phyloP scores from a whole-genome alignment of 2,888 invertebrate species.

The Tetrapedia diversipes region DNA sequence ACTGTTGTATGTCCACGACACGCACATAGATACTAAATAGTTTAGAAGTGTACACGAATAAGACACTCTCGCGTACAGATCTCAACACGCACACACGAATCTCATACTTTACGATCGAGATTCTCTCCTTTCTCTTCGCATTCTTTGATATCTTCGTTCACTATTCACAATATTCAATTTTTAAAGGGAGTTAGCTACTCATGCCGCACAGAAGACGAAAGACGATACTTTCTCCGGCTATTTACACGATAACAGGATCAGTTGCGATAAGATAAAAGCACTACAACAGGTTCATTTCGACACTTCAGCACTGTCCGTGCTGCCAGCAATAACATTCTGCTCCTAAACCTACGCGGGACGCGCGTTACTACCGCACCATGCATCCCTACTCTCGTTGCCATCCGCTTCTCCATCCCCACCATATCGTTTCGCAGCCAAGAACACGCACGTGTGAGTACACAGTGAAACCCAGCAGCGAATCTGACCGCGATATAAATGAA shows the following conservation, averaged over 20 bases:
- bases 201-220: neutral
- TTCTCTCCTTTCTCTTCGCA: slow-evolving; percentile 62
- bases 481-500: slow-evolving; percentile 2
- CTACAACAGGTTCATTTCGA: slow-evolving; percentile 2
- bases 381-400: slow-evolving; percentile 37
- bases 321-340: slow-evolving; percentile 9
- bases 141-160: slow-evolving; percentile 24
- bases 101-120: slow-evolving; percentile 47
- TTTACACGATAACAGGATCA: neutral
- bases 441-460: neutral
- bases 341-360: slow-evolving; percentile 34
- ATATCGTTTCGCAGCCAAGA: neutral
- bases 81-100: slow-evolving; percentile 41
- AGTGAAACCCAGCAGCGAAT: neutral
- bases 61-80: slow-evolving; percentile 13
- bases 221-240: slow-evolving; percentile 6
- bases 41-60: slow-evolving; percentile 6
- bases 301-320: slow-evolving; percentile 22
- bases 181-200: neutral
- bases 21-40: slow-evolving; percentile 25
- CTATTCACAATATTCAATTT: neutral
- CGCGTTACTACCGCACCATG: slow-evolving; percentile 28
- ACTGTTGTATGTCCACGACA: slow-evolving; percentile 11
- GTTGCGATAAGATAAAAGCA: slow-evolving; percentile 56
- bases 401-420: slow-evolving; percentile 24